These are phyloP conservation scores for Lampropteryx suffumata DNA, from an alignment of 2,888 invertebrate species.

Conservation along the genomic window DNA sequence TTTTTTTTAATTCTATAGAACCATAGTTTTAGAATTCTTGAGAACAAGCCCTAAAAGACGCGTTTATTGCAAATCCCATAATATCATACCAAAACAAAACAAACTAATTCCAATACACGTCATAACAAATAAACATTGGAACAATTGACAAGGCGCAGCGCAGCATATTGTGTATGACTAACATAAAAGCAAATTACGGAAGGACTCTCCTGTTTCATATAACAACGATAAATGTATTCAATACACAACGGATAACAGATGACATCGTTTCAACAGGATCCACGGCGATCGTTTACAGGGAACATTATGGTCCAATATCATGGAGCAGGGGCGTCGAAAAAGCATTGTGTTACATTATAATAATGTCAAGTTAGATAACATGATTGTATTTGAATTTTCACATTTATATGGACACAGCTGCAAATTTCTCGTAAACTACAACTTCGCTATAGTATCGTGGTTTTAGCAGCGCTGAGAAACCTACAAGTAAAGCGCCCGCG, in stretches of 20 bases:
- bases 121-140: slow-evolving; percentile 8
- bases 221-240: slow-evolving; percentile 48
- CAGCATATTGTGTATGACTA: background rate
- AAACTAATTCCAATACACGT: slow-evolving; percentile 15
- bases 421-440: too few relatives aligned
- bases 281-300: slow-evolving; percentile 44
- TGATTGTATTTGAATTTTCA: slow-evolving; percentile 17
- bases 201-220: slow-evolving; percentile 33
- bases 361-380: slow-evolving; percentile 41
- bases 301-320: slow-evolving; percentile 53
- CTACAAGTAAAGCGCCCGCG: too few relatives aligned
- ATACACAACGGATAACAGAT: slow-evolving; percentile 53
- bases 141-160: slow-evolving; percentile 18
- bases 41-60: too few relatives aligned
- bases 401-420: too few relatives aligned
- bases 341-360: background rate
- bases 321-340: slow-evolving; percentile 8
- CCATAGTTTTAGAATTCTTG: too few relatives aligned
- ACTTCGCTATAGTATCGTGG: too few relatives aligned
- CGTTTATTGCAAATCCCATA: too few relatives aligned
- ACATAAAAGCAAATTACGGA: slow-evolving; percentile 24
- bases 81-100: slow-evolving; percentile 14
- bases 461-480: too few relatives aligned
- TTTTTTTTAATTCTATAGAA: too few relatives aligned
- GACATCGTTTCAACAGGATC: slow-evolving; percentile 50